phyloP scores from a whole-genome alignment of 2,797 vertebrate genomes.

The Notolepis coatsorum region DNA sequence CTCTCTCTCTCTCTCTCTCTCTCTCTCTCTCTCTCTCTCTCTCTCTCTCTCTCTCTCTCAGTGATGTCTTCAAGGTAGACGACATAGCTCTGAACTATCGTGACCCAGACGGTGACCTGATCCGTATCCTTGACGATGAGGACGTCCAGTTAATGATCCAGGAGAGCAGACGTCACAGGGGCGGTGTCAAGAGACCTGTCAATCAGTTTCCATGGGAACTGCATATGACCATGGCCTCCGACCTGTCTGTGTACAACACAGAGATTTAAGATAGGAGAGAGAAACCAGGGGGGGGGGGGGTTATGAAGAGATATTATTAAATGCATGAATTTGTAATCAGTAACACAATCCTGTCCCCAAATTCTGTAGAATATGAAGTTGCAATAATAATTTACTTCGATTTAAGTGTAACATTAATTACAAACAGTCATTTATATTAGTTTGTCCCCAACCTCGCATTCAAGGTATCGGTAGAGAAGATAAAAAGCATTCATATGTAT shows the following conservation, averaged over 20 bases:
- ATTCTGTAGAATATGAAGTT: too few species aligned
- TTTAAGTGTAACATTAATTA: too few species aligned
- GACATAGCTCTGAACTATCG: slow-evolving; percentile 90
- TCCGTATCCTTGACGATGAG: slow-evolving; percentile 89
- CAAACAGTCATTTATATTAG: too few species aligned
- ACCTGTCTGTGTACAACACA: slow-evolving; percentile 85
- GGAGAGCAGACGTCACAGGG: slow-evolving; percentile 69
- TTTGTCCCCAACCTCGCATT: too few species aligned
- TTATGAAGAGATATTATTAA: too few species aligned
- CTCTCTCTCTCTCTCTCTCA: slow-evolving; percentile 47
- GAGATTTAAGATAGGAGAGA: too few species aligned
- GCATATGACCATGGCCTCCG: slow-evolving; percentile 82
- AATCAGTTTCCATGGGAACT: slow-evolving; percentile 92
- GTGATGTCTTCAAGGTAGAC: slow-evolving; percentile 84
- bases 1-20: neutral
- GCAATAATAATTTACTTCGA: too few species aligned
- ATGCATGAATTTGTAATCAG: too few species aligned
- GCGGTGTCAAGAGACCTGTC: slow-evolving; percentile 70
- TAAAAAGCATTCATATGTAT: too few species aligned
- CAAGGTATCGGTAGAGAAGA: too few species aligned
- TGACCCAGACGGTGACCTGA: slow-evolving; percentile 88
- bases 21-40: neutral
- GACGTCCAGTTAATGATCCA: slow-evolving; percentile 89
- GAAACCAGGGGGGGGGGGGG: too few species aligned
- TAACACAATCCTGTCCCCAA: too few species aligned